These are phyloP conservation scores for Thripadectes ignobilis DNA, from an alignment of 2,797 vertebrate species.

Conservation along the genomic window DNA sequence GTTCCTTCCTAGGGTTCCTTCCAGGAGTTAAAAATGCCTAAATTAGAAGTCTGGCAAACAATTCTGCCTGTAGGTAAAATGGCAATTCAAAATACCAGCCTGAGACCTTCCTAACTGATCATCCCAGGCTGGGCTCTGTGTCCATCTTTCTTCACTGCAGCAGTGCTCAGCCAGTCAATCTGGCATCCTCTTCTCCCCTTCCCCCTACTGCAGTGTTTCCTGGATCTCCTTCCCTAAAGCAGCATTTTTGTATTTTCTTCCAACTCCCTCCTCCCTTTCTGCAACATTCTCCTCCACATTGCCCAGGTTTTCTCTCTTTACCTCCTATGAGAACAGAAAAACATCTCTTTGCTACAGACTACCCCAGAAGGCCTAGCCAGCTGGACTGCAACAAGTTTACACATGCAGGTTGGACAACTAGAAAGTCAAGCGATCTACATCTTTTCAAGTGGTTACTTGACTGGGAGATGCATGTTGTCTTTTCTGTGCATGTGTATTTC, in stretches of 20 bases:
- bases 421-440: not conserved
- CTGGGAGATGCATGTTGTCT: not conserved
- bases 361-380: not conserved
- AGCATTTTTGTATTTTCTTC: not conserved
- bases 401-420: not conserved
- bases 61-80: not conserved
- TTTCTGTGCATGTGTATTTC: not conserved
- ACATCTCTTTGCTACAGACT: not conserved
- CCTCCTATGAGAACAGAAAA: not conserved
- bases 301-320: not conserved
- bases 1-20: not conserved
- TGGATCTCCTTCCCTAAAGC: not conserved
- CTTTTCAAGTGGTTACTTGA: not conserved
- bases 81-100: not conserved
- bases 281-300: not conserved
- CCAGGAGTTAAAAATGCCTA: not conserved
- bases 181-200: not conserved
- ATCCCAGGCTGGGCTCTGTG: not conserved
- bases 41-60: not conserved
- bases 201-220: not conserved
- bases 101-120: not conserved
- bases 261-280: not conserved
- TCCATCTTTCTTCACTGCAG: not conserved
- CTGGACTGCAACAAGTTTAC: not conserved
- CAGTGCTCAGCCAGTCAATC: not conserved